phyloP scores from a whole-genome alignment of 2,888 invertebrate genomes.

The Cosmorhoe ocellata region DNA sequence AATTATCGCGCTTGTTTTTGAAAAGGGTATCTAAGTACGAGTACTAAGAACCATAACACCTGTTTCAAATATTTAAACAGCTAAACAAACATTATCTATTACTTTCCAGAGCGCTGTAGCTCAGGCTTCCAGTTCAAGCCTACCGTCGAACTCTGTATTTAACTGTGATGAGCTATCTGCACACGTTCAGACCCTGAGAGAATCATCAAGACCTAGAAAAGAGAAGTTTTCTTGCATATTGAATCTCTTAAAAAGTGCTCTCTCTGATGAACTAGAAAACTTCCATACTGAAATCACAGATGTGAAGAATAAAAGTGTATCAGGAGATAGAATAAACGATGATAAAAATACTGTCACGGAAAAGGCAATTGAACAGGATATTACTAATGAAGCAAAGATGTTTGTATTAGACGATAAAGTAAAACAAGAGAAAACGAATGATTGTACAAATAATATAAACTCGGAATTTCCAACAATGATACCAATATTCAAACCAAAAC shows the following conservation, averaged over 20 bases:
- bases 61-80: background rate
- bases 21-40: too few relatives aligned
- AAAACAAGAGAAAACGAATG: constrained; percentile 23
- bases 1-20: too few relatives aligned
- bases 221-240: constrained; percentile 38
- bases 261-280: constrained; percentile 33
- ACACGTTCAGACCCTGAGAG: constrained; percentile 31
- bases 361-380: constrained; percentile 7
- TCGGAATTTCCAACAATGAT: constrained; percentile 27
- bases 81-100: too few relatives aligned
- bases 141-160: background rate
- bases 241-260: constrained; percentile 36
- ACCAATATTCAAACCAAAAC: constrained; percentile 29
- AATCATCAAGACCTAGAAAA: constrained; percentile 31
- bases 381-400: constrained; percentile 13
- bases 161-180: constrained; percentile 23
- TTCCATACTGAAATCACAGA: background rate
- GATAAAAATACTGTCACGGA: background rate
- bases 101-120: constrained; percentile 10
- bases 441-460: constrained; percentile 17
- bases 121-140: constrained; percentile 2
- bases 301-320: constrained; percentile 19
- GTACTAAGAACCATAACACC: too few relatives aligned
- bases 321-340: constrained; percentile 24
- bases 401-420: constrained; percentile 29